Evolutionary conservation across 2,888 invertebrate species (phyloP).

Genomic region (Sturmia bella): DNA sequence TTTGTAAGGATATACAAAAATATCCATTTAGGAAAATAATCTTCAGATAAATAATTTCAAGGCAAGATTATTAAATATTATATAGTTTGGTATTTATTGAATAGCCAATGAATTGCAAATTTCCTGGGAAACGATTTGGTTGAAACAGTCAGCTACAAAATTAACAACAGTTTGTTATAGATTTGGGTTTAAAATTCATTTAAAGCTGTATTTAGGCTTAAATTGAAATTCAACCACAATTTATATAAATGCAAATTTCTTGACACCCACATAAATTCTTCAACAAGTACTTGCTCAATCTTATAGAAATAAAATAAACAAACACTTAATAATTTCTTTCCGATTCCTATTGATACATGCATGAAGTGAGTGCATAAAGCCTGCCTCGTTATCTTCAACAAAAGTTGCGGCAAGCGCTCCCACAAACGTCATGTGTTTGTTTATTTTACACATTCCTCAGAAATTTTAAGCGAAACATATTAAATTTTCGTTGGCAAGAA

Average conservation of each 20-base stretch:
- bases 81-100: background rate
- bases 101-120: background rate
- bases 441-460: slow-evolving; percentile 40
- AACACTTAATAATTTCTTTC: slow-evolving; percentile 50
- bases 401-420: slow-evolving; percentile 19
- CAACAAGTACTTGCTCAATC: slow-evolving; percentile 49
- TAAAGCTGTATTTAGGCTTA: too few relatives aligned
- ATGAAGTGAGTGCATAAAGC: too few relatives aligned
- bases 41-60: slow-evolving; percentile 1
- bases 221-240: too few relatives aligned
- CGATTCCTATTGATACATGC: slow-evolving; percentile 34
- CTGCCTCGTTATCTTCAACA: slow-evolving; percentile 24
- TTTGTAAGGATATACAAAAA: slow-evolving; percentile 37
- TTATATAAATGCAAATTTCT: background rate
- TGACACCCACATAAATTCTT: slow-evolving; percentile 31
- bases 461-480: slow-evolving; percentile 61
- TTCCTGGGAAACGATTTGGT: too few relatives aligned
- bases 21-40: slow-evolving; percentile 20
- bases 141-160: too few relatives aligned
- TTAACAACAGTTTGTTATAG: too few relatives aligned
- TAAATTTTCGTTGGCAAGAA: slow-evolving; percentile 46
- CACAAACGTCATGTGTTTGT: slow-evolving; percentile 34
- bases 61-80: background rate
- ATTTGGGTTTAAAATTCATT: too few relatives aligned
- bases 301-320: slow-evolving; percentile 49